Evolutionary conservation across 2,888 invertebrate genomes (phyloP).

Genomic region (Anoplius nigerrimus): DNA sequence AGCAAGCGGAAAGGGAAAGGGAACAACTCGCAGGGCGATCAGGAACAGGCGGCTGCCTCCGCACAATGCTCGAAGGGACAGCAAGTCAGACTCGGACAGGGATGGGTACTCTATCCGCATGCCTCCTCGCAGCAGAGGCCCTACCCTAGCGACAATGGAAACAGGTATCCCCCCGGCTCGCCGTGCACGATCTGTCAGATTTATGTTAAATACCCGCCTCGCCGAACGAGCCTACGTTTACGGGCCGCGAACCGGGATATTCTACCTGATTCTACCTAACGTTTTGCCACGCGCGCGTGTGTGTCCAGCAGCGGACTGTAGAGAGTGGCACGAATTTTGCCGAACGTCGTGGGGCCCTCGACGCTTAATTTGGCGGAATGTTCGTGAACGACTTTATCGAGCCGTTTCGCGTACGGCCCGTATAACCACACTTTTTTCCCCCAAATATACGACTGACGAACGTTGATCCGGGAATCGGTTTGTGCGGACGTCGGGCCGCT

Average conservation of each 20-base stretch:
- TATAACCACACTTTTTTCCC: conserved; percentile 5
- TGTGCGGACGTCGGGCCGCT: not conserved
- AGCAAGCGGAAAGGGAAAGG: conserved; percentile 88
- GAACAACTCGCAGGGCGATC: conserved; percentile 76
- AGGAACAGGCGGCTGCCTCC: conserved; percentile 74
- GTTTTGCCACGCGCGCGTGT: no score
- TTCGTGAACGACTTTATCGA: not conserved
- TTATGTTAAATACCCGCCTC: not conserved
- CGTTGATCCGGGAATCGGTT: not conserved
- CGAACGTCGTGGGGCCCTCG: no score
- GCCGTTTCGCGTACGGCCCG: not conserved
- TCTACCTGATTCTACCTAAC: no score
- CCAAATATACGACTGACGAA: no score
- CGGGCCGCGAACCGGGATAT: no score
- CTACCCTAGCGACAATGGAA: conserved; percentile 65
- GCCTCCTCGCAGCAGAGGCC: conserved; percentile 48
- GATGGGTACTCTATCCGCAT: conserved; percentile 43
- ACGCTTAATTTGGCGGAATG: no score
- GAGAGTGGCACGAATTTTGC: no score
- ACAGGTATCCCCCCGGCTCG: conserved; percentile 58
- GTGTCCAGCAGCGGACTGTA: no score
- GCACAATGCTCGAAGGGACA: conserved; percentile 64
- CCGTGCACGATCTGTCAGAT: conserved; percentile 17
- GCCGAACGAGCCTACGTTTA: not conserved
- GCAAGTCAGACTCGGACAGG: conserved; percentile 47